These are phyloP conservation scores for Drosophila gunungcola DNA, from an alignment of 1,140 invertebrate genomes.

Conservation along the genomic window DNA sequence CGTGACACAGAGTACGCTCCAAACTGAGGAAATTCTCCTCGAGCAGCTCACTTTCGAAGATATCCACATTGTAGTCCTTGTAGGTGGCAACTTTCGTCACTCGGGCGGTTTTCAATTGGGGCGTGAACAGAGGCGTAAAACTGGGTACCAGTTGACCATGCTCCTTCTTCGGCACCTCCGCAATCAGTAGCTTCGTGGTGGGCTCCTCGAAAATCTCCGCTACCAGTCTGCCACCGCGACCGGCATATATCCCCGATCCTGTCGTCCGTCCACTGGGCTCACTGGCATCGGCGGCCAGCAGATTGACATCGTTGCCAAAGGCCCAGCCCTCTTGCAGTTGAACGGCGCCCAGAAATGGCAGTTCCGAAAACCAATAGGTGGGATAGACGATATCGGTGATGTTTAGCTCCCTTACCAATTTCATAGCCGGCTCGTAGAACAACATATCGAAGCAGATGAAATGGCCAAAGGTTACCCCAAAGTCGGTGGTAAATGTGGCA, in stretches of 20 bases:
- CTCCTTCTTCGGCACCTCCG: constrained; percentile 64
- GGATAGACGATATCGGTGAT: constrained; percentile 90
- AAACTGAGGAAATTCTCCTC: constrained; percentile 27
- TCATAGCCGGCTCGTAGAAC: constrained; percentile 87
- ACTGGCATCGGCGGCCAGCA: constrained; percentile 85
- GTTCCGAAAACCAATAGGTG: constrained; percentile 90
- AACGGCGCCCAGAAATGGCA: constrained; percentile 88
- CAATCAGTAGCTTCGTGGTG: constrained; percentile 58
- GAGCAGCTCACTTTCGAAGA: constrained; percentile 52
- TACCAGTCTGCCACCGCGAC: constrained; percentile 71
- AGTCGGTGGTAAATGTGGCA: constrained; percentile 87
- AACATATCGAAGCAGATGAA: constrained; percentile 92
- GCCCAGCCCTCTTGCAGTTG: constrained; percentile 86
- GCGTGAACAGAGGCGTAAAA: constrained; percentile 27
- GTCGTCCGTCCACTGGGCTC: constrained; percentile 68
- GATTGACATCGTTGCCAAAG: constrained; percentile 85
- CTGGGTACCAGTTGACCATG: constrained; percentile 72
- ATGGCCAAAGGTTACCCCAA: constrained; percentile 90
- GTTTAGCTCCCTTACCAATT: constrained; percentile 58
- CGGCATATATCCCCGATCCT: constrained; percentile 85
- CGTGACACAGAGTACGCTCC: constrained; percentile 38
- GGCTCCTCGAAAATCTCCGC: constrained; percentile 60
- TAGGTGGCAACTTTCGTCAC: constrained; percentile 48
- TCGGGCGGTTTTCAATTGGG: constrained; percentile 32
- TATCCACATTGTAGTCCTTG: constrained; percentile 72